A percentile compares a stretch with the other conserved stretches of the same genome.
Conservation (phyloP, 1,140 invertebrate species). For the Lepidurus couesii region DNA sequence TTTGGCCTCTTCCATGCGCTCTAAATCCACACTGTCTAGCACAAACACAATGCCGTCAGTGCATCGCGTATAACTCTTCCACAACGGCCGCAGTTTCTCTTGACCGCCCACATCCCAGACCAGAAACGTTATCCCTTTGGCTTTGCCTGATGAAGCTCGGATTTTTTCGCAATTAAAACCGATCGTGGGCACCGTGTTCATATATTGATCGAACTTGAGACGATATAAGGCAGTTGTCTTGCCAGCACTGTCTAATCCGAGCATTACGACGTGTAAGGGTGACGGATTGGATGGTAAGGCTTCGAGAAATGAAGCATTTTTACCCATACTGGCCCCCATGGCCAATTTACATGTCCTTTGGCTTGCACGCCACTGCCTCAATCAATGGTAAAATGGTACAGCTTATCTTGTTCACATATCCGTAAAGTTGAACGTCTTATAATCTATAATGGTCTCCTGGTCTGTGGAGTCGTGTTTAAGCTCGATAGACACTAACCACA, state of each 20-base stretch:
- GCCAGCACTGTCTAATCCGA: slow-evolving; percentile 93
- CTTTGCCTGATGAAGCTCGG: slow-evolving; percentile 52
- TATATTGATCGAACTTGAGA: slow-evolving; percentile 94
- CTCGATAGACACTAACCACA: slow-evolving; percentile 12
- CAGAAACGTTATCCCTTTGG: slow-evolving; percentile 71
- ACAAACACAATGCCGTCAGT: slow-evolving; percentile 93
- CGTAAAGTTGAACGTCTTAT: slow-evolving; percentile 20
- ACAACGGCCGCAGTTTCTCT: slow-evolving; percentile 62
- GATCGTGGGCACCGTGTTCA: slow-evolving; percentile 94
- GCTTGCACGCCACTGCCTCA: slow-evolving; percentile 38
- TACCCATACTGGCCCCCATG: slow-evolving; percentile 45
- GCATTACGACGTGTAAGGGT: slow-evolving; percentile 88
- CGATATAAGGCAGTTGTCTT: slow-evolving; percentile 97
- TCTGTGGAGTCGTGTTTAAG: neutral
- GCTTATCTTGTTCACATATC: slow-evolving; percentile 43
- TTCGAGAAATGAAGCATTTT: slow-evolving; percentile 55
- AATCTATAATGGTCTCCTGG: neutral
- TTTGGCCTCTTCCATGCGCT: slow-evolving; percentile 88
- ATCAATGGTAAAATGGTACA: slow-evolving; percentile 34
- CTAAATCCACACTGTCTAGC: slow-evolving; percentile 79
- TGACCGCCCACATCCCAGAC: slow-evolving; percentile 87
- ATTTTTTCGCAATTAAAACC: slow-evolving; percentile 98
- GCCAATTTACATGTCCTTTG: slow-evolving; percentile 1
- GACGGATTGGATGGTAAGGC: slow-evolving; percentile 58
- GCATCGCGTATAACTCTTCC: slow-evolving; percentile 84